Base-by-base conservation (phyloP, 2,797 vertebrate genomes). In the Myotis daubentonii region DNA sequence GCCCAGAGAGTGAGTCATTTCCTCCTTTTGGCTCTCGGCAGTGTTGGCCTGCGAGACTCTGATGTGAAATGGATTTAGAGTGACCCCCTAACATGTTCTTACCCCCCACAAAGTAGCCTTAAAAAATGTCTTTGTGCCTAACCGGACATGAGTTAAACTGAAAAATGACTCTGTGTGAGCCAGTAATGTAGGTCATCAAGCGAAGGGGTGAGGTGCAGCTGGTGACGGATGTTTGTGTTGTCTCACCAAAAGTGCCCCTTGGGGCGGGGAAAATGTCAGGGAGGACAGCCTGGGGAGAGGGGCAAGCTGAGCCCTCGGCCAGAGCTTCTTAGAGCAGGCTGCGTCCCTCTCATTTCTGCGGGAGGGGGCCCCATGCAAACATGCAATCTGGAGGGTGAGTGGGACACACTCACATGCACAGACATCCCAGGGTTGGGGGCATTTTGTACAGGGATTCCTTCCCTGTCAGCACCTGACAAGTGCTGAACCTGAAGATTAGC, bases 401-500 rank as follows among this genome's bases (percentile, higher is more conserved):
- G 41, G 33, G 82, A 92, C 66, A 91, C 78, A 0, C 2, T 70
- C 1, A 85, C 41, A 33, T 11, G 5, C 8, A 74, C 0, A 19
- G 79, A 49, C 71, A 76, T 0, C 55, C 66, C 65, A 16, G 3
- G 49, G 49, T 12, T 13, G 87, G 83, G 72, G 65, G 93, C 68
- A 51, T 94, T 94, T 84, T 95, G 87, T 92, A 95, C 97, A 95
- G 92, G 66, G 93, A 94, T 96, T 93, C 95, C 94, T 96, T 55
- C 4, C 44, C 95, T 97, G 89, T 98, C 97, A 98, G 93, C 94
- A 96, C 96, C 95, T 98, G 95, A 75, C 92, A 93, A 92, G 87
- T 47, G 76, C 94, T 97, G 96, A 93, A 83, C 95, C 41, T 97
- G 87, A 92, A 96, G 97, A 97, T 98, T 97, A 98, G 93, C 81